These are phyloP conservation scores for Ibycter americanus DNA, from an alignment of 2,797 vertebrate species.

Conservation along the genomic window DNA sequence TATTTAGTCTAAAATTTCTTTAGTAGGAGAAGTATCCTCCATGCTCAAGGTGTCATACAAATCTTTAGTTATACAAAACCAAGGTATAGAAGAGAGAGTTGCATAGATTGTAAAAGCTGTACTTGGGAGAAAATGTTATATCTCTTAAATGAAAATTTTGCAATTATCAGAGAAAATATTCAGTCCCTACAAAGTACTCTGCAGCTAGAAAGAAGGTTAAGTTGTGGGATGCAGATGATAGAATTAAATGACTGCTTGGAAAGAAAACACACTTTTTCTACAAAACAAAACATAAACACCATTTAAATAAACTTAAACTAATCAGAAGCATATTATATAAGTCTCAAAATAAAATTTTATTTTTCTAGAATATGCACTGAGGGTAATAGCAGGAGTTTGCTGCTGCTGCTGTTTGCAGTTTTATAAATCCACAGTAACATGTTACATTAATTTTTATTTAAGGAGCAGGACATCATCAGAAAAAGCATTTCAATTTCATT, in stretches of 20 bases:
- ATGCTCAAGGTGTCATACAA: background rate
- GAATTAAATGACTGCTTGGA: background rate
- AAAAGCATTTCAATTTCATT: constrained; percentile 11
- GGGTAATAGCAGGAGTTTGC: background rate
- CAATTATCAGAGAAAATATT: background rate
- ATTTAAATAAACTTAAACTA: background rate
- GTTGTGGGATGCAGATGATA: background rate
- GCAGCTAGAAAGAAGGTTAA: background rate
- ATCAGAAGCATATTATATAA: background rate
- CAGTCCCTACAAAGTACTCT: background rate
- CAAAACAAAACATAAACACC: background rate
- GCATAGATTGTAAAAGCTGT: background rate
- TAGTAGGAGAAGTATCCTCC: background rate
- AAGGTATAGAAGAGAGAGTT: background rate
- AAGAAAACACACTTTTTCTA: background rate
- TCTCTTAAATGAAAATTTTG: background rate
- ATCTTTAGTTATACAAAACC: background rate
- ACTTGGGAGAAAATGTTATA: background rate
- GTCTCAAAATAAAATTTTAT: background rate
- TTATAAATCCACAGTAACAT: background rate
- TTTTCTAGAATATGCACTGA: background rate
- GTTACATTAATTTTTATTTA: constrained; percentile 53
- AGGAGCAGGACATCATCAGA: background rate
- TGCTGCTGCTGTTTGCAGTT: background rate
- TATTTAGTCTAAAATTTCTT: background rate